Conservation (phyloP, 2,113 vertebrate genomes). For the Crotalus horridus region DNA sequence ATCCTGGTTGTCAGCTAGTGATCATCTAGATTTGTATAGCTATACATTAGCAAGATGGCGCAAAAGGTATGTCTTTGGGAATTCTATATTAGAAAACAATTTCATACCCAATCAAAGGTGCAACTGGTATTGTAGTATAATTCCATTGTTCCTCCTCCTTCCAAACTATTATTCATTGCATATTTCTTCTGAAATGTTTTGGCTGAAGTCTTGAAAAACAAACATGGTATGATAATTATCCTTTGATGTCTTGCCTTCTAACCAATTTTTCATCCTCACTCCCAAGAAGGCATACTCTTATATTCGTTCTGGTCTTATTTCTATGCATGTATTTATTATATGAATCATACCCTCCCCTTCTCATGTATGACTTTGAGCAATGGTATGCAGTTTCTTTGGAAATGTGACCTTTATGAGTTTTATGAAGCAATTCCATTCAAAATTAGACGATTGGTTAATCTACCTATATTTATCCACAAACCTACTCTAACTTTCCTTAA, state of each 20-base stretch:
- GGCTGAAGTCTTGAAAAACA: constrained; percentile 57
- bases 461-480: not conserved
- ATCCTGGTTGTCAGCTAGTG: not conserved
- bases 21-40: not conserved
- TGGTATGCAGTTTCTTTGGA: not conserved
- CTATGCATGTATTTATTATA: not conserved
- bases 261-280: constrained; percentile 35
- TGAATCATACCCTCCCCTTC: not conserved
- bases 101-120: constrained; percentile 55
- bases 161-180: constrained; percentile 46
- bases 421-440: no score
- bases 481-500: not conserved
- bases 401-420: not conserved
- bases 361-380: not conserved
- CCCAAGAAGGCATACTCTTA: constrained; percentile 19
- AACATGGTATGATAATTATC: constrained; percentile 43
- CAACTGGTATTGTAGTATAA: constrained; percentile 36
- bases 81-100: constrained; percentile 53
- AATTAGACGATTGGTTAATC: not conserved
- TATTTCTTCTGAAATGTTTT: constrained; percentile 57
- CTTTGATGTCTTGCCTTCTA: constrained; percentile 56
- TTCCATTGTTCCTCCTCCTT: constrained; percentile 42
- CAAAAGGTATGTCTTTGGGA: constrained; percentile 63
- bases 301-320: not conserved
- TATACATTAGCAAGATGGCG: constrained; percentile 58